phyloP scores from a whole-genome alignment of 1,140 invertebrate genomes.

The Druon quercuslanigerum region DNA sequence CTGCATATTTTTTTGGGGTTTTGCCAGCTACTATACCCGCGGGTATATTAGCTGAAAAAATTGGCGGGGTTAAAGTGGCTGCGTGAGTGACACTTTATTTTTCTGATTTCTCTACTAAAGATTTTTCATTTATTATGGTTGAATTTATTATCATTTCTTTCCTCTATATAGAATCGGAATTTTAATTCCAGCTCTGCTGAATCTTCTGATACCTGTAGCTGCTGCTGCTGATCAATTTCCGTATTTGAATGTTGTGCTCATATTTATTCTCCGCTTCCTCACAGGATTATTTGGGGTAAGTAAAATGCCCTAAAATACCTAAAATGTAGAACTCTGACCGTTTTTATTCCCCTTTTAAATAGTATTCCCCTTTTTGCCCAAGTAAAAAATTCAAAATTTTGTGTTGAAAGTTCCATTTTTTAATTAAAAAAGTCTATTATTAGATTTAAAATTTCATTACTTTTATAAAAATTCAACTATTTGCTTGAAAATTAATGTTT shows the following conservation, averaged over 20 bases:
- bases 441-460: too few relatives aligned
- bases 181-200: constrained; percentile 81
- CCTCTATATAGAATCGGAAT: constrained; percentile 75
- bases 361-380: too few relatives aligned
- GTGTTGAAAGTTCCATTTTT: too few relatives aligned
- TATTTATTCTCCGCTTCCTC: constrained; percentile 80
- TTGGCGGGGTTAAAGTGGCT: constrained; percentile 84
- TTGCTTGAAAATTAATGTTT: too few relatives aligned
- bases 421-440: too few relatives aligned
- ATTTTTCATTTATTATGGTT: background rate
- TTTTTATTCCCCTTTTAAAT: too few relatives aligned
- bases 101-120: background rate
- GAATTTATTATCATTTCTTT: constrained; percentile 26
- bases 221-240: constrained; percentile 60
- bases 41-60: constrained; percentile 84
- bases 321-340: too few relatives aligned
- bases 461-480: too few relatives aligned
- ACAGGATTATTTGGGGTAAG: constrained; percentile 82
- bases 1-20: constrained; percentile 83
- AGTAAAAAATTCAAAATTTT: too few relatives aligned
- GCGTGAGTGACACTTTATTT: constrained; percentile 67
- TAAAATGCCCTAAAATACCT: constrained; percentile 33
- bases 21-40: constrained; percentile 77
- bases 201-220: constrained; percentile 80
- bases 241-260: constrained; percentile 77